phyloP scores from a whole-genome alignment of 2,113 vertebrate species.

The Aegotheles bennettii region DNA sequence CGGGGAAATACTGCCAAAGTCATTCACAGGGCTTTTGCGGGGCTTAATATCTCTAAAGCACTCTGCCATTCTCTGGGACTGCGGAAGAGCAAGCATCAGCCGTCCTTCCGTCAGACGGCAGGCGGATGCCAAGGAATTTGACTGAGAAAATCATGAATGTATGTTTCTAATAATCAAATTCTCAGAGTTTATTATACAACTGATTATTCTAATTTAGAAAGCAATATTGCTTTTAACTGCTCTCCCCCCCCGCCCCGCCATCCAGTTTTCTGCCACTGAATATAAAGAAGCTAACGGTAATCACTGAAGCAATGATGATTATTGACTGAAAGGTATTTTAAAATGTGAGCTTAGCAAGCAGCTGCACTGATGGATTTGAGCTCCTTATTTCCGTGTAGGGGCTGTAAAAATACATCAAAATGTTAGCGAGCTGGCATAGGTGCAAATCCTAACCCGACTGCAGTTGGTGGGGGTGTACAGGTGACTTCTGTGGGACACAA shows the following conservation, averaged over 20 bases:
- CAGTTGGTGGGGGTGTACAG: rapidly evolving
- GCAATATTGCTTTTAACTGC: constrained; percentile 5
- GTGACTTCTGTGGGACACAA: neutral
- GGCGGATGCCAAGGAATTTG: neutral
- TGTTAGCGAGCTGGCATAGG: neutral
- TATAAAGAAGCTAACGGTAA: constrained; percentile 51
- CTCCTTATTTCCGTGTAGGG: neutral
- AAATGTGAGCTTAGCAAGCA: constrained; percentile 56
- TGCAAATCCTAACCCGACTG: neutral
- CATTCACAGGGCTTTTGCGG: neutral
- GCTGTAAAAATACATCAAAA: neutral
- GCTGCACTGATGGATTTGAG: neutral
- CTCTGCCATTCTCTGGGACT: neutral
- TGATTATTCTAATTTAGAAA: neutral
- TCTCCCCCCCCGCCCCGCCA: neutral
- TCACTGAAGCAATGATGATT: constrained; percentile 60
- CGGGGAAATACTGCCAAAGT: neutral
- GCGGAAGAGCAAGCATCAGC: neutral
- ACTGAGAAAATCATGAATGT: neutral
- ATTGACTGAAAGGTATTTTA: constrained; percentile 64
- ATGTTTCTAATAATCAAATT: neutral
- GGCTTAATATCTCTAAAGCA: neutral
- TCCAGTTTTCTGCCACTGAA: constrained; percentile 2
- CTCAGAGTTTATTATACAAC: neutral
- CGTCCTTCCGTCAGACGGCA: neutral